Base-by-base conservation (phyloP, 2,797 vertebrate genomes). In the Hyperoplus lanceolatus region DNA sequence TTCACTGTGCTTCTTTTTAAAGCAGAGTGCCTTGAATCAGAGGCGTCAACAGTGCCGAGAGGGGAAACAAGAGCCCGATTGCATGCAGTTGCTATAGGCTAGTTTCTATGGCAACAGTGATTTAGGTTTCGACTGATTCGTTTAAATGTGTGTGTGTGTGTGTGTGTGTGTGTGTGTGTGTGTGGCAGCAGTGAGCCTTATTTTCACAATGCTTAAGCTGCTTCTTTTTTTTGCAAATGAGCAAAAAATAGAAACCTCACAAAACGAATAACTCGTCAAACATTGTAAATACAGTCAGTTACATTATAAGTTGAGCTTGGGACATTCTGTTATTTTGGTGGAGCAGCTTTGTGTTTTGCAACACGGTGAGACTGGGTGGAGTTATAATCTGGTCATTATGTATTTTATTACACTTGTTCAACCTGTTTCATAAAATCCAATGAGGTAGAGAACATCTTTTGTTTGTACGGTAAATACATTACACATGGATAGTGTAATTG, bases 51-150 rank as follows among this genome's bases (percentile, higher is more conserved):
- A 71, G 70, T 70, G 74, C 76, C 60, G 71, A 91, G 71, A 82
- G 70, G 73, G 75, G 62, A 64, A 70, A 53, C 83, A 73, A 79
- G 72, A 83, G 84, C 88, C 89, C 51, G 38, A 57, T 70, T 86
- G 71, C 87, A 89, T 94, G 93, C 93, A 94, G 88, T 82, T 89
- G 87, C 79, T 81, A 29, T 29, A 29, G 29, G 29, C 29, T 80
- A 54, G 86, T 90, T 87, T 84, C 88, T 90, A 92, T 88, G 85
- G 87, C 81, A 93, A 91, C 85, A 53, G 76, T 61, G 74, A 69
- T 87, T 86, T 83, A 69, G 65, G 70, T 70, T 77, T 66, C 42
- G 65, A 61, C 65, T 58, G 48, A 81, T 62, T 79, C 18, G 70
- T 80, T 70, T 69, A 15, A 41, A 29, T 16, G 38, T 38, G 50